phyloP scores from a whole-genome alignment of 2,888 invertebrate genomes.

The Eristalis tenax region DNA sequence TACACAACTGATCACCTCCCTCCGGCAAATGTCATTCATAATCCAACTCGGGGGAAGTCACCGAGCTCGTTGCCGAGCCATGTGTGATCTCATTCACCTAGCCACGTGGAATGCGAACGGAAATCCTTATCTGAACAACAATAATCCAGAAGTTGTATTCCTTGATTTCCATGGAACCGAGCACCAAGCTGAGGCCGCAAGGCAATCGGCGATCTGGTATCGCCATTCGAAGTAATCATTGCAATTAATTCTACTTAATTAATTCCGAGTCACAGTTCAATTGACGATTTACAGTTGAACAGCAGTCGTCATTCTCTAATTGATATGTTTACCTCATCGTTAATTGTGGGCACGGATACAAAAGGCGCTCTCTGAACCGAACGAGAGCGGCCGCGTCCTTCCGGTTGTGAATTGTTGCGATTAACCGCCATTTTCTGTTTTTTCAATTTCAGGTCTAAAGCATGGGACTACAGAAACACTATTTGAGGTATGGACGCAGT shows the following conservation, averaged over 20 bases:
- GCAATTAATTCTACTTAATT: not conserved
- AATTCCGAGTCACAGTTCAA: constrained; percentile 4
- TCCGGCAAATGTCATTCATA: not conserved
- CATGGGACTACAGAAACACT: constrained; percentile 89
- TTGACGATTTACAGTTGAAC: not conserved
- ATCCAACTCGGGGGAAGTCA: not conserved
- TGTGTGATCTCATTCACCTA: not conserved
- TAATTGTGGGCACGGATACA: not conserved
- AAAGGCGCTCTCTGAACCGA: not conserved
- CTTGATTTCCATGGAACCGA: not conserved
- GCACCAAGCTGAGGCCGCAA: not conserved
- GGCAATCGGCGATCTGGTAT: not conserved
- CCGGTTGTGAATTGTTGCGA: not conserved
- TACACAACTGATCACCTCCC: not conserved
- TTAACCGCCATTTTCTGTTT: constrained; percentile 28
- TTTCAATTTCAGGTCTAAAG: constrained; percentile 76
- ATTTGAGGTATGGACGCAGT: constrained; percentile 88
- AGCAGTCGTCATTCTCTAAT: not conserved
- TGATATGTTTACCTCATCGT: not conserved
- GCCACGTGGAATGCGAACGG: not conserved
- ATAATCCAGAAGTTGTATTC: not conserved
- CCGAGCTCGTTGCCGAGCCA: not conserved
- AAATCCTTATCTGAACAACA: not conserved
- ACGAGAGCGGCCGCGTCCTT: not conserved
- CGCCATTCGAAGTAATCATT: not conserved